Percentiles rank a stretch among this genome's conserved stretches.
These are phyloP conservation scores for Platysteira castanea DNA, from an alignment of 2,113 vertebrate genomes.

Conservation along the genomic window DNA sequence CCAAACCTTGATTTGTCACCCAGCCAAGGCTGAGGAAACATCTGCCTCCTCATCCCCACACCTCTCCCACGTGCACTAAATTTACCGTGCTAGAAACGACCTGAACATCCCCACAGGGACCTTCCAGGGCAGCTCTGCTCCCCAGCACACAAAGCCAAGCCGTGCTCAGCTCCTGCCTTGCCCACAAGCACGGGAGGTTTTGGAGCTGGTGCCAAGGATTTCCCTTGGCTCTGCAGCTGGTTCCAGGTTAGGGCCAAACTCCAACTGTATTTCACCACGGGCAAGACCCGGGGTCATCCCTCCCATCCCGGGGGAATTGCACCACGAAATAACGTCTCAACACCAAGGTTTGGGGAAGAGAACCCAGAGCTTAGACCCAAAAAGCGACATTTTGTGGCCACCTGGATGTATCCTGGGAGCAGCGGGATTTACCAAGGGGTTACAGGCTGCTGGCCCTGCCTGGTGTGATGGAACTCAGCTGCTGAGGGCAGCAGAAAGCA, in stretches of 20 bases:
- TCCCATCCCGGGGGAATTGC: neutral
- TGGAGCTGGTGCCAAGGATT: neutral
- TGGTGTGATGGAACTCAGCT: conserved; percentile 63
- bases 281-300: neutral
- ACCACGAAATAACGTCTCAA: fast-evolving
- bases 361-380: neutral
- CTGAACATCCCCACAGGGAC: neutral
- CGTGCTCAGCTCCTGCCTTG: neutral
- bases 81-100: neutral
- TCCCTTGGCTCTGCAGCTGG: neutral
- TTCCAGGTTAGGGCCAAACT: neutral
- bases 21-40: neutral
- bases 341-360: fast-evolving
- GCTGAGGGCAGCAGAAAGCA: conserved; percentile 69
- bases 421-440: neutral
- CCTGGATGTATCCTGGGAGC: neutral
- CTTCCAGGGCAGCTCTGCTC: neutral
- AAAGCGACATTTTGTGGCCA: neutral
- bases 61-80: neutral
- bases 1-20: neutral
- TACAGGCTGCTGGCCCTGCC: neutral
- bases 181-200: neutral
- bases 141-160: neutral
- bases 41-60: neutral
- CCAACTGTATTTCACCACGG: neutral